phyloP scores from a whole-genome alignment of 2,888 invertebrate species.

The Sabellastarte sp. region DNA sequence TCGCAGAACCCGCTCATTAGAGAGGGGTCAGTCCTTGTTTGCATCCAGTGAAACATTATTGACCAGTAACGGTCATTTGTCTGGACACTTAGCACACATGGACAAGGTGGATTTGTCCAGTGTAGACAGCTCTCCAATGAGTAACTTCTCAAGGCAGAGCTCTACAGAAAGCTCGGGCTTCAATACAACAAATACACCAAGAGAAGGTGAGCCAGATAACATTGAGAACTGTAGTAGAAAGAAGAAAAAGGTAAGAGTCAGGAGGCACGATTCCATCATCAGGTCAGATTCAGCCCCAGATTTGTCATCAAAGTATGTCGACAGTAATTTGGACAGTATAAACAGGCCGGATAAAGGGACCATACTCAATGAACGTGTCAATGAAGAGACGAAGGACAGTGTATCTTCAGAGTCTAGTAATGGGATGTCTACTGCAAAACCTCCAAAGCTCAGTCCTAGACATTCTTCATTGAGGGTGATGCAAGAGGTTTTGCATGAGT shows the following conservation, averaged over 20 bases:
- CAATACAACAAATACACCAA: slow-evolving; percentile 19
- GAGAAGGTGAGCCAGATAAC: not conserved
- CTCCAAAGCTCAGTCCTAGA: not conserved
- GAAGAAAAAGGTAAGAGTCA: slow-evolving; percentile 16
- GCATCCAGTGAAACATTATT: too few species aligned
- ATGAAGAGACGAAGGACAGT: too few species aligned
- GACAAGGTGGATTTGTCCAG: not conserved
- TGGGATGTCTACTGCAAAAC: too few species aligned
- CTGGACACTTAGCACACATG: not conserved
- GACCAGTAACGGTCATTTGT: too few species aligned
- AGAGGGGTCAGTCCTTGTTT: slow-evolving; percentile 25
- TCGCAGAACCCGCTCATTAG: slow-evolving; percentile 34
- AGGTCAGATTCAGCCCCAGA: slow-evolving; percentile 8
- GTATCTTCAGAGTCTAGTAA: too few species aligned
- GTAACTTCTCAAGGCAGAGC: too few species aligned
- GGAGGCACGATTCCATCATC: slow-evolving; percentile 20
- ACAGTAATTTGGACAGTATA: too few species aligned
- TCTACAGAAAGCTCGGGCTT: too few species aligned
- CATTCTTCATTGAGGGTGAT: too few species aligned
- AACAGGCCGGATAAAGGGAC: too few species aligned
- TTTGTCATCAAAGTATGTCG: not conserved
- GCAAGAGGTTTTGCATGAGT: too few species aligned
- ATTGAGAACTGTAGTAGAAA: slow-evolving; percentile 8
- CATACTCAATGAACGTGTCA: not conserved
- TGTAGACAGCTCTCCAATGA: not conserved